These are phyloP conservation scores for Amblyjoppa fuscipennis DNA, from an alignment of 2,888 invertebrate species.

Conservation along the genomic window DNA sequence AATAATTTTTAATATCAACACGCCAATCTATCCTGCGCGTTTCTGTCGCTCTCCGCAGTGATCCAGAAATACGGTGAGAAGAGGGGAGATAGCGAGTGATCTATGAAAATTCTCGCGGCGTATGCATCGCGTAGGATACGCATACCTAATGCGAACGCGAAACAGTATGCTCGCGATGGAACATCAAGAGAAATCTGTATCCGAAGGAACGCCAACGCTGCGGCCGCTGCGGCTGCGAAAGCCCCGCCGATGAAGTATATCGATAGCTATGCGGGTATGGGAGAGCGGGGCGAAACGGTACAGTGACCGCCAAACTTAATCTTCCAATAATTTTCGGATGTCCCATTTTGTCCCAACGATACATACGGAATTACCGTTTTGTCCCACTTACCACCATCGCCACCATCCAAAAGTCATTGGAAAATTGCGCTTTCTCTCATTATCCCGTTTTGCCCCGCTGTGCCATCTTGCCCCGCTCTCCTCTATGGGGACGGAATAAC, in stretches of 20 bases:
- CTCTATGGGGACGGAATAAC: background rate
- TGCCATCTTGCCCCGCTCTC: too few species aligned
- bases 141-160: background rate
- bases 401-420: too few species aligned
- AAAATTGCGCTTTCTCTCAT: too few species aligned
- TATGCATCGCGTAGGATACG: background rate
- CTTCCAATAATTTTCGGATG: too few species aligned
- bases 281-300: background rate
- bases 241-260: background rate
- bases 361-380: too few species aligned
- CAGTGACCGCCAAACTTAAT: too few species aligned
- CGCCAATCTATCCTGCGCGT: background rate
- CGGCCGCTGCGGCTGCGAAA: background rate
- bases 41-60: background rate
- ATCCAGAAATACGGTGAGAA: background rate
- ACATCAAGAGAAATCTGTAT: too few species aligned
- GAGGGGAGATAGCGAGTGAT: background rate
- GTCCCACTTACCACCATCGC: too few species aligned
- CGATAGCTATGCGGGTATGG: background rate
- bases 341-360: too few species aligned
- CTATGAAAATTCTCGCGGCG: background rate
- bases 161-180: background rate
- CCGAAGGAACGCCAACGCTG: background rate
- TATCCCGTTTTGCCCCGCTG: too few species aligned
- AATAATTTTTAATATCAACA: too few species aligned